These are phyloP conservation scores for Tamias sibiricus DNA, from an alignment of 2,113 vertebrate genomes.

Conservation along the genomic window DNA sequence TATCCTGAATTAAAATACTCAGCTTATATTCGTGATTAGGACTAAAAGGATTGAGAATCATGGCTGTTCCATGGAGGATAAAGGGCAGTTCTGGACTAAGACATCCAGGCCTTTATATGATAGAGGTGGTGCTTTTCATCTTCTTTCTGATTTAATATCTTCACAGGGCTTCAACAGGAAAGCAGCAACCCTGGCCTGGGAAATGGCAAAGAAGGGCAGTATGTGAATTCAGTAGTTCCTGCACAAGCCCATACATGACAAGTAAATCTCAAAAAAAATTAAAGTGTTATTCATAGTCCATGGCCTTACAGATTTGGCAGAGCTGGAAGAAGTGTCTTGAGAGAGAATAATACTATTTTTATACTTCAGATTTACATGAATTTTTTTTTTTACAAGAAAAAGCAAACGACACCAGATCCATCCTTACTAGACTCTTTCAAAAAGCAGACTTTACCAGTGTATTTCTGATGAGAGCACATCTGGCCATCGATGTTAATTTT, in stretches of 20 bases:
- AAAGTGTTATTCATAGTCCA: not conserved
- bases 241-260: not conserved
- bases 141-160: conserved; percentile 15
- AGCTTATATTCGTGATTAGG: not conserved
- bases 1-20: not conserved
- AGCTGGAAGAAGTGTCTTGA: conserved; percentile 8
- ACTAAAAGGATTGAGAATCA: not conserved
- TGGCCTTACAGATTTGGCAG: not conserved
- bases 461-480: not conserved
- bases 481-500: not conserved
- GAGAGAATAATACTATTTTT: conserved; percentile 6
- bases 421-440: not conserved
- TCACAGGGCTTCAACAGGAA: not conserved
- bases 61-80: not conserved
- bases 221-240: not conserved
- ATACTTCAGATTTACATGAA: not conserved
- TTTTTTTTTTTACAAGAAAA: not conserved
- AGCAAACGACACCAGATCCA: not conserved
- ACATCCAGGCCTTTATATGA: not conserved
- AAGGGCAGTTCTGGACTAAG: not conserved
- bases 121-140: not conserved
- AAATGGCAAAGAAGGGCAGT: not conserved
- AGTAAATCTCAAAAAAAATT: not conserved
- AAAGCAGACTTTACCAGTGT: not conserved
- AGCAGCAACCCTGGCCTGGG: not conserved